Percentiles rank a stretch among this genome's conserved stretches.
Conservation (phyloP, 2,113 vertebrate genomes). For the Alaudala cheleensis region DNA sequence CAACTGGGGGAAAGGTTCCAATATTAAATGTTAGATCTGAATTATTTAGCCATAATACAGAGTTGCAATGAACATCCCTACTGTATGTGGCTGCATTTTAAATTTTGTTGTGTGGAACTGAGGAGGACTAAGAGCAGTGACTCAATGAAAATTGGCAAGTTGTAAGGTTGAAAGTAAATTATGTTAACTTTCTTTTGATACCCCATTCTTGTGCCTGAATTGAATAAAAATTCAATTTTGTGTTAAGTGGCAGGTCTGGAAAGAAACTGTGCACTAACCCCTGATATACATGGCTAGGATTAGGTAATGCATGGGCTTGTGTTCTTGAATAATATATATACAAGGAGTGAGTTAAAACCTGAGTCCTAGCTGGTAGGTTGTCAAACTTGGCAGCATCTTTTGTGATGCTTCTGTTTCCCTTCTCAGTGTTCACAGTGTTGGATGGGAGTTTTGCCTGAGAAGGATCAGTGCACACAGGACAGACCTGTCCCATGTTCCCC, state of each 20-base stretch:
- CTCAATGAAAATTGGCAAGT: background rate
- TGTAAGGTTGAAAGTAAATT: background rate
- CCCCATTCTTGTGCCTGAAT: background rate
- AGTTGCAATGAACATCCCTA: background rate
- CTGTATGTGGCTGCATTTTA: background rate
- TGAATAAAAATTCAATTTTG: background rate
- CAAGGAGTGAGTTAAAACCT: background rate
- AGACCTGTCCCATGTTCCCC: background rate
- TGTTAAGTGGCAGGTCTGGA: background rate
- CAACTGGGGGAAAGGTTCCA: background rate
- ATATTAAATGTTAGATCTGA: background rate
- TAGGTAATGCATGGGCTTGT: background rate
- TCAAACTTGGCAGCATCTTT: background rate
- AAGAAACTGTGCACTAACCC: background rate
- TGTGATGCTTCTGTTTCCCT: background rate
- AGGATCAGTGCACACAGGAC: background rate
- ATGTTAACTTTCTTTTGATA: background rate
- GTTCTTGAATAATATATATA: background rate
- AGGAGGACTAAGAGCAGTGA: background rate
- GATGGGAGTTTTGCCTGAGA: background rate
- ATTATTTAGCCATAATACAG: background rate
- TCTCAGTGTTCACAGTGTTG: background rate
- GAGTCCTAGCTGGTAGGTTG: background rate
- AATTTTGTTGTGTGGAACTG: background rate
- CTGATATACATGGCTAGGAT: background rate